Percentiles rank a stretch among this genome's conserved stretches.
Evolutionary conservation across 2,113 vertebrate species (phyloP).

Genomic region (Motacilla alba): DNA sequence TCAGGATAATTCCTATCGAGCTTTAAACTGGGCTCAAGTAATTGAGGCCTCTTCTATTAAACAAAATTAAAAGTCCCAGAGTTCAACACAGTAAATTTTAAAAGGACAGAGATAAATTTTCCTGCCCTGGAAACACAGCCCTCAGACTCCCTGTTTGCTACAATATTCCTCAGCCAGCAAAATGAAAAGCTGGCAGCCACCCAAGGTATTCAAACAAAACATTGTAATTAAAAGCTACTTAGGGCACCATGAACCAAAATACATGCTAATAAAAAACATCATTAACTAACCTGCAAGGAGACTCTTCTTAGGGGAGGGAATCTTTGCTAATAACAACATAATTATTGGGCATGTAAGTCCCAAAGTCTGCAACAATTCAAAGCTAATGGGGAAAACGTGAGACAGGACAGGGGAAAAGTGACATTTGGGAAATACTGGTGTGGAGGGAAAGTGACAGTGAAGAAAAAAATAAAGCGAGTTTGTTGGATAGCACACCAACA

Average conservation of each 20-base stretch:
- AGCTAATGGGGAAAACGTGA: background rate
- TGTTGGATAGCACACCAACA: background rate
- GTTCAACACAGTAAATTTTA: background rate
- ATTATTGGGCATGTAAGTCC: background rate
- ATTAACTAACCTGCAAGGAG: background rate
- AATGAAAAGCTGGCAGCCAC: conserved; percentile 36
- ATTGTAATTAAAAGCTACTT: conserved; percentile 52
- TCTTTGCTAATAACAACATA: background rate
- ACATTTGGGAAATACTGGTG: background rate
- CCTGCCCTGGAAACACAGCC: background rate
- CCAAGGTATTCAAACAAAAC: conserved; percentile 30
- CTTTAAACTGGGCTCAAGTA: background rate
- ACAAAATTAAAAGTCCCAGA: background rate
- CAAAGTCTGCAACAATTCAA: background rate
- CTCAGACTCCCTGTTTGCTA: background rate
- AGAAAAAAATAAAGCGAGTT: background rate
- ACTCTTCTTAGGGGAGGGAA: background rate
- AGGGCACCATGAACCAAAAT: conserved; percentile 17
- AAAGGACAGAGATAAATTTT: background rate
- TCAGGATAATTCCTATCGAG: background rate
- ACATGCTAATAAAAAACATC: conserved; percentile 46
- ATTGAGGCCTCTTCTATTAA: background rate
- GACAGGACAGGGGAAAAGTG: background rate
- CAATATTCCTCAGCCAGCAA: conserved; percentile 3
- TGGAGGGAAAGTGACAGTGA: background rate